phyloP scores from a whole-genome alignment of 2,888 invertebrate genomes.

The Cryptocephalus moraei region DNA sequence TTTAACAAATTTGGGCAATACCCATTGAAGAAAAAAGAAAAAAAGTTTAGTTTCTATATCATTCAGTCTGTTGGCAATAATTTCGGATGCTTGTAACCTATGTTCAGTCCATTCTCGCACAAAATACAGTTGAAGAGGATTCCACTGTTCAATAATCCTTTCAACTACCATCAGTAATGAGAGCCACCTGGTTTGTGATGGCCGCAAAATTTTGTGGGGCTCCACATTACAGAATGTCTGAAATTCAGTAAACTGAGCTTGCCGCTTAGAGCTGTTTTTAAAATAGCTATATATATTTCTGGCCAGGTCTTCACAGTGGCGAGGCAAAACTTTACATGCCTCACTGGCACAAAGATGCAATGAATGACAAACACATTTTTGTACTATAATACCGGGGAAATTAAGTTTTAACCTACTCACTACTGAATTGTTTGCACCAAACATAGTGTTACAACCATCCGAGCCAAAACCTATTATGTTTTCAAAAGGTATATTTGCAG shows the following conservation, averaged over 20 bases:
- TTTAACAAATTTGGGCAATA: not conserved
- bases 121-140: no score
- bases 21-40: not conserved
- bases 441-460: no score
- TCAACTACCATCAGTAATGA: constrained; percentile 13
- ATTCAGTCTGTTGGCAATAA: not conserved
- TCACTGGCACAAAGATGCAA: constrained; percentile 26
- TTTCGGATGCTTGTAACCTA: not conserved
- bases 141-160: not conserved
- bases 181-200: constrained; percentile 14
- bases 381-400: constrained; percentile 22
- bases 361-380: constrained; percentile 29
- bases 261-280: constrained; percentile 13
- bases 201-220: constrained; percentile 9
- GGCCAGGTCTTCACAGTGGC: constrained; percentile 24
- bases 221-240: no score
- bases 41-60: not conserved
- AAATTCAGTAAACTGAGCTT: no score
- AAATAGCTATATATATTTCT: constrained; percentile 23
- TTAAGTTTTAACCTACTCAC: constrained; percentile 19
- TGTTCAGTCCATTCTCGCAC: no score
- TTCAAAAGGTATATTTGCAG: no score
- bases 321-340: constrained; percentile 24
- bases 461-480: no score
- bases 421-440: constrained; percentile 25